These are phyloP conservation scores for Pseudoatta argentina DNA, from an alignment of 1,140 invertebrate genomes.

Conservation along the genomic window DNA sequence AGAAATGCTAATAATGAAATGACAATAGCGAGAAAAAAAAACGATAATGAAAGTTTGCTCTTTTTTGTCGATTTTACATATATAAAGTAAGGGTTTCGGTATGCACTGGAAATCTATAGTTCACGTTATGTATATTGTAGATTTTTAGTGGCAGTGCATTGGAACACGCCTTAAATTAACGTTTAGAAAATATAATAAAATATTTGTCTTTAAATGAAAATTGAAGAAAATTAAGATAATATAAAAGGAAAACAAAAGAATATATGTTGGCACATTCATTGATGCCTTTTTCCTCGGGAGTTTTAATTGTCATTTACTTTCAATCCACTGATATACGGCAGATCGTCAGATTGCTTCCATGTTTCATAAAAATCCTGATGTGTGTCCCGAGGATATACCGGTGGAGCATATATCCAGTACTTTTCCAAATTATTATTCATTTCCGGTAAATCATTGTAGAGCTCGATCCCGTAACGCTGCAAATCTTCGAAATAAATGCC, in stretches of 20 bases:
- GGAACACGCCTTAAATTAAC: no score
- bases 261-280: constrained; percentile 30
- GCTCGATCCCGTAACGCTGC: constrained; percentile 1
- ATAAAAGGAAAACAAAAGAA: neutral
- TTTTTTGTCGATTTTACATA: neutral
- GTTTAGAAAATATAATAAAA: neutral
- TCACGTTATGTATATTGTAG: no score
- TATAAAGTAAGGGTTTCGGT: neutral
- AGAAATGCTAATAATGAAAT: neutral
- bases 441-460: constrained; percentile 17
- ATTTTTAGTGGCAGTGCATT: no score
- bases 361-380: neutral
- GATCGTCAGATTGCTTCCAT: neutral
- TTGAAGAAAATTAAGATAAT: neutral
- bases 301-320: constrained; percentile 5
- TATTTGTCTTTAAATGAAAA: neutral
- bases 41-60: neutral
- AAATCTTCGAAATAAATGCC: neutral
- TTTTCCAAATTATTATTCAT: constrained; percentile 54
- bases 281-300: no score
- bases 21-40: neutral
- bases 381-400: neutral
- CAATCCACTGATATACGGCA: neutral
- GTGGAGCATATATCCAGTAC: neutral
- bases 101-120: no score